A percentile compares a stretch with the other conserved stretches of the same genome.
Evolutionary conservation across 2,888 invertebrate species (phyloP).

Genomic region (Morpho helenor): DNA sequence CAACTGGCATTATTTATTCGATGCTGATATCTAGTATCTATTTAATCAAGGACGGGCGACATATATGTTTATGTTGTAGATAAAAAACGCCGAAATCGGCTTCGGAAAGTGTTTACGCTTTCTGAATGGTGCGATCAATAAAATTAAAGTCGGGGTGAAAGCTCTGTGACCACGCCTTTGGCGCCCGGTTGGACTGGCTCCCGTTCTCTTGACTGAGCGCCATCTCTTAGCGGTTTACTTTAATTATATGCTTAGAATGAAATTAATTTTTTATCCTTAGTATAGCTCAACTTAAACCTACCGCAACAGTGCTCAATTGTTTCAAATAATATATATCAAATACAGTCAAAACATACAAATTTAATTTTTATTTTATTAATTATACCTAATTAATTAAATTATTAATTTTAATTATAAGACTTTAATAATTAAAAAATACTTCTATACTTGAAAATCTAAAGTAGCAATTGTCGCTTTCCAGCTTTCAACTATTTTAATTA

Average conservation of each 20-base stretch:
- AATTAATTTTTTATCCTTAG: too few relatives aligned
- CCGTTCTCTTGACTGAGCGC: conserved; percentile 34
- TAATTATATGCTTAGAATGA: conserved; percentile 32
- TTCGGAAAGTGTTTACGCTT: conserved; percentile 48
- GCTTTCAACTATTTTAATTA: too few relatives aligned
- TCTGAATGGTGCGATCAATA: conserved; percentile 60
- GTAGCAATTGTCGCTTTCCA: too few relatives aligned
- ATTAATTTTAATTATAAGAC: too few relatives aligned
- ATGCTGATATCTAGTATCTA: conserved; percentile 41
- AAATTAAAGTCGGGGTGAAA: conserved; percentile 57
- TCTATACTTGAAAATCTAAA: too few relatives aligned
- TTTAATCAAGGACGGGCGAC: conserved; percentile 41
- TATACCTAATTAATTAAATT: too few relatives aligned
- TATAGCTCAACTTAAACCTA: too few relatives aligned
- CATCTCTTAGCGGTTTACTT: conserved; percentile 44
- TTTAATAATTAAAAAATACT: too few relatives aligned
- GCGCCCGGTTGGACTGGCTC: conserved; percentile 39
- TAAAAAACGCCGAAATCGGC: conserved; percentile 43
- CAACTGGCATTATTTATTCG: conserved; percentile 57
- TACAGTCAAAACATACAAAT: too few relatives aligned
- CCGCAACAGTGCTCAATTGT: too few relatives aligned
- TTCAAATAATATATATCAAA: too few relatives aligned
- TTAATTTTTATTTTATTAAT: too few relatives aligned
- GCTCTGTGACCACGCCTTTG: conserved; percentile 61
- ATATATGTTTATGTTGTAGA: conserved; percentile 30